Evolutionary conservation across 2,113 vertebrate species (phyloP).

Genomic region (Castor canadensis): DNA sequence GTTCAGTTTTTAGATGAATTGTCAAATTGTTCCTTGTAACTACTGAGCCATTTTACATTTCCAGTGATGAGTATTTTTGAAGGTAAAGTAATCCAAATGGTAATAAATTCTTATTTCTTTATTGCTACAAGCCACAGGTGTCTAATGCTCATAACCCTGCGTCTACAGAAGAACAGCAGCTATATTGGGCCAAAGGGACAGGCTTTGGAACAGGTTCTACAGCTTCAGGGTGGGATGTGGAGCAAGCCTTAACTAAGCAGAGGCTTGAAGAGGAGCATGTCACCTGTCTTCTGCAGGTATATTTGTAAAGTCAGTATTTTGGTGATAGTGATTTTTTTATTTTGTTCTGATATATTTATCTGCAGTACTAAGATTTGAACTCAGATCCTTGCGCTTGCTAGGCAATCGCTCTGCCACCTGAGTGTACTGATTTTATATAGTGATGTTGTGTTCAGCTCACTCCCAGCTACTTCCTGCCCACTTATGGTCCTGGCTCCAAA

Average conservation of each 20-base stretch:
- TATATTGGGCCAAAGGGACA: constrained; percentile 99
- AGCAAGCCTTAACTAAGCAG: constrained; percentile 98
- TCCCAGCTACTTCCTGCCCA: neutral
- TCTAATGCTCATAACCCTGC: constrained; percentile 91
- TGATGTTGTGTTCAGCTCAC: neutral
- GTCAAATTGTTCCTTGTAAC: neutral
- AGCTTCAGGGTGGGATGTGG: constrained; percentile 98
- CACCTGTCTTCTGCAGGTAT: constrained; percentile 96
- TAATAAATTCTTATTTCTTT: neutral
- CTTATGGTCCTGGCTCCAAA: neutral
- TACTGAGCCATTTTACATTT: neutral
- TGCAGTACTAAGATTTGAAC: too few relatives aligned
- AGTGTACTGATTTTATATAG: constrained; percentile 13
- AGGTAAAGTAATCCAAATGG: neutral
- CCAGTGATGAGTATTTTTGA: neutral
- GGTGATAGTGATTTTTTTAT: neutral
- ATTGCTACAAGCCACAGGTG: constrained; percentile 89
- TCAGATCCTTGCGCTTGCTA: too few relatives aligned
- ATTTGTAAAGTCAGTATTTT: neutral
- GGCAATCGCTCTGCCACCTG: too few relatives aligned
- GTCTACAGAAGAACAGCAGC: constrained; percentile 96
- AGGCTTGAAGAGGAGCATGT: constrained; percentile 98
- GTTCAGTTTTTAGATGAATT: neutral
- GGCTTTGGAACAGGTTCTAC: constrained; percentile 99
- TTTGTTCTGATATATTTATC: neutral